Evolutionary conservation across 2,888 invertebrate species (phyloP), one percentile per base, ranked within the genome.

Genomic region (Incurvaria masculella): DNA sequence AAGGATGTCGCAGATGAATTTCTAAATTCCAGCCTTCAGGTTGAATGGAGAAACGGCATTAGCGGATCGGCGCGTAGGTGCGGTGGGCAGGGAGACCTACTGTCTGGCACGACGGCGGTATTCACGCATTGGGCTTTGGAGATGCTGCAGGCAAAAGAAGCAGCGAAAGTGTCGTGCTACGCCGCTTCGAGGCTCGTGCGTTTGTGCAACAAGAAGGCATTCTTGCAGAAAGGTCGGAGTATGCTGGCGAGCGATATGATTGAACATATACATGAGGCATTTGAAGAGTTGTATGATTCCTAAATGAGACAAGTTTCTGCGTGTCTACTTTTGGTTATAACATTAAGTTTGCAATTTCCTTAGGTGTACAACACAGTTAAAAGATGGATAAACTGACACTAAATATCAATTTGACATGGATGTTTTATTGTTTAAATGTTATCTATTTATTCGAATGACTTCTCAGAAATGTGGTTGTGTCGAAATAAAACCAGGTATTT

Each of bases 11-110:
- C 68, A 40, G 91, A 91, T 74, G 81, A 84, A 53, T 81, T 90
- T 40, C 80, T 84, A 48, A 82, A 85, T 63, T 68, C 66, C 51
- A 80, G 76, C 54, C 57, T 59, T 58, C 66, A 55, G 51, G 60
- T 61, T 58, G 72, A 65, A 59, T 76, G 87, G 61, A 73, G 78
- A 20, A 85, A 82, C 61, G 76, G 81, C 39, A 63, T 68, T n/a
- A 85, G 87, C 41, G 97, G 97, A 1, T 92, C 94, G 18, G 87
- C 89, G 1, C 81, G 98, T 51, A 81, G 99, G 44, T 98, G 97
- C 71, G 99, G 99, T 5, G 99, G 99, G 1, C 99, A 99, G 71
- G 99, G 99, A 0, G 99, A 99, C 66, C 65, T 99, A 19, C 69
- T 99, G 4, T 86, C 92, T 42, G 99, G 99, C 4, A 81, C 91